phyloP scores from a whole-genome alignment of 2,797 vertebrate genomes.

The Ctenopoma multispine region DNA sequence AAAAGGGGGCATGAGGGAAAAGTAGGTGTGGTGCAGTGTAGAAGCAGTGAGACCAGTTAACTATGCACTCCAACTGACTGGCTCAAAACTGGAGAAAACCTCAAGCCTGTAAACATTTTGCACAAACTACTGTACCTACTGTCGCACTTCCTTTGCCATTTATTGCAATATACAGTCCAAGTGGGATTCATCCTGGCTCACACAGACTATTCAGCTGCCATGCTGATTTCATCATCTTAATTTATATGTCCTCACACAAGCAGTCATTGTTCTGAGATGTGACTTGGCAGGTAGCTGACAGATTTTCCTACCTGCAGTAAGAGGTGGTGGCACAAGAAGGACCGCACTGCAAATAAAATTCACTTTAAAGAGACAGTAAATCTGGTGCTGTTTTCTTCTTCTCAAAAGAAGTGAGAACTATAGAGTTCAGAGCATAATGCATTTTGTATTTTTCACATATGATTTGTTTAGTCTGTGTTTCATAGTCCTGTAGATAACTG shows the following conservation, averaged over 20 bases:
- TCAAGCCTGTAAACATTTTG: not conserved
- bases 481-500: not conserved
- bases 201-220: slow-evolving; percentile 11
- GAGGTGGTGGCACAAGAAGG: slow-evolving; percentile 6
- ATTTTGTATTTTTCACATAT: not conserved
- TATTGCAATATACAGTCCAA: not conserved
- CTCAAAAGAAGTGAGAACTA: not conserved
- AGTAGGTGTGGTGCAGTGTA: slow-evolving; percentile 41
- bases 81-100: slow-evolving; percentile 1
- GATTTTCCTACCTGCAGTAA: slow-evolving; percentile 32
- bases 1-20: slow-evolving; percentile 44
- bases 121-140: not conserved
- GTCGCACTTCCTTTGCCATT: not conserved
- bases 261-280: slow-evolving; percentile 51
- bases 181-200: slow-evolving; percentile 42
- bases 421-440: not conserved
- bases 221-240: slow-evolving; percentile 32
- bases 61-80: slow-evolving; percentile 12
- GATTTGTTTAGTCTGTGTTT: not conserved
- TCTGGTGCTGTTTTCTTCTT: not conserved
- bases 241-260: slow-evolving; percentile 58
- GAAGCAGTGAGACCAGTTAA: slow-evolving; percentile 31
- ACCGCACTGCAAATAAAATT: slow-evolving; percentile 42
- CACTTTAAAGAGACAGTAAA: slow-evolving; percentile 27
- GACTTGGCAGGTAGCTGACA: slow-evolving; percentile 60